phyloP scores from a whole-genome alignment of 2,113 vertebrate species.

The Hydrolagus affinis region DNA sequence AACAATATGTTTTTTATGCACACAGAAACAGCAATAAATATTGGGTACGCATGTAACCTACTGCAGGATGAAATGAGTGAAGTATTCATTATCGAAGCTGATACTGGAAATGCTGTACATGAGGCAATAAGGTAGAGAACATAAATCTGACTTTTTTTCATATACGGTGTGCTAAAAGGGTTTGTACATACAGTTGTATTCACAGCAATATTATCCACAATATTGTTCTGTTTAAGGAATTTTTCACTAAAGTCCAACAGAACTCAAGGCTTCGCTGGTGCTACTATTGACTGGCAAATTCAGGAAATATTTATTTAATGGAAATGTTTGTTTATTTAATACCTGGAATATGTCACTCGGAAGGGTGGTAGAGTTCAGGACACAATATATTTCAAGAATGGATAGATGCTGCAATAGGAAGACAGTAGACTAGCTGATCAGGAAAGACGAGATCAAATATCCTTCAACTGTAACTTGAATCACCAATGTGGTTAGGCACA shows the following conservation, averaged over 20 bases:
- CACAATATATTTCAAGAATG: too few relatives aligned
- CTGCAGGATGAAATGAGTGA: constrained; percentile 77
- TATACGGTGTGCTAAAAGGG: neutral
- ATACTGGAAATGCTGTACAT: constrained; percentile 55
- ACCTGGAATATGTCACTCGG: too few relatives aligned
- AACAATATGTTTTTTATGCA: neutral
- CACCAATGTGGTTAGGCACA: too few relatives aligned
- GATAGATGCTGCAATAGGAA: too few relatives aligned
- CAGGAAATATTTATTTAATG: too few relatives aligned
- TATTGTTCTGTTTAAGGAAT: neutral
- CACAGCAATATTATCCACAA: neutral
- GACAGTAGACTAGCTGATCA: too few relatives aligned
- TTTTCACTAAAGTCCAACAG: neutral
- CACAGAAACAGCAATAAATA: constrained; percentile 85
- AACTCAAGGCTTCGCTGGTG: neutral
- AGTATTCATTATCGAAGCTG: constrained; percentile 66
- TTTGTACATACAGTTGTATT: neutral
- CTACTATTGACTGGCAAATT: too few relatives aligned
- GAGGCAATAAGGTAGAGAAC: constrained; percentile 67
- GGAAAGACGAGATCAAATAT: too few relatives aligned
- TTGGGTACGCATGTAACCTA: constrained; percentile 84
- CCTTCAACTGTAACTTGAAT: too few relatives aligned
- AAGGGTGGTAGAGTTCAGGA: too few relatives aligned
- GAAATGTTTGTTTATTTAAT: too few relatives aligned
- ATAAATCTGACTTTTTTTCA: neutral